phyloP scores from a whole-genome alignment of 2,888 invertebrate genomes.

The Microctonus brassicae region DNA sequence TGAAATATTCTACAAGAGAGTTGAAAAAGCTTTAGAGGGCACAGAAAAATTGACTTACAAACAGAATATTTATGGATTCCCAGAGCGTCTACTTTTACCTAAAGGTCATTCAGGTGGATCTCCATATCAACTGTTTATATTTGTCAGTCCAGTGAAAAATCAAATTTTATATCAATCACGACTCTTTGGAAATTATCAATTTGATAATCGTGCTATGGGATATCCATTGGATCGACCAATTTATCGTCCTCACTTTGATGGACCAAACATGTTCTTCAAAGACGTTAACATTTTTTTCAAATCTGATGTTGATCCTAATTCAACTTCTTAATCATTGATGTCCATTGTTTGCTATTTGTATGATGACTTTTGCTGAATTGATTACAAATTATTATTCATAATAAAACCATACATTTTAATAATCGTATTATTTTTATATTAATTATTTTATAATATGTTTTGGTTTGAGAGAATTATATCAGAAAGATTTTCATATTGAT shows the following conservation, averaged over 20 bases:
- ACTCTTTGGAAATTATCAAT: slow-evolving; percentile 62
- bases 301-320: slow-evolving; percentile 66
- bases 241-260: slow-evolving; percentile 73
- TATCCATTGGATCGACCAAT: slow-evolving; percentile 82
- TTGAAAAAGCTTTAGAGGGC: slow-evolving; percentile 66
- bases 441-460: too few species aligned
- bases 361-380: background rate
- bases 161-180: slow-evolving; percentile 70
- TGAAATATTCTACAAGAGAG: slow-evolving; percentile 56
- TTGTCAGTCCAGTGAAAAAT: slow-evolving; percentile 73
- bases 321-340: slow-evolving; percentile 37
- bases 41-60: slow-evolving; percentile 70
- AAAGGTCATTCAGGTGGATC: slow-evolving; percentile 79
- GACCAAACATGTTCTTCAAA: slow-evolving; percentile 78
- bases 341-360: background rate
- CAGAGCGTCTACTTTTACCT: slow-evolving; percentile 79
- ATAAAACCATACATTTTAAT: too few species aligned
- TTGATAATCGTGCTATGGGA: slow-evolving; percentile 78
- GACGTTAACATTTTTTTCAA: slow-evolving; percentile 78
- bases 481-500: too few species aligned
- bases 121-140: slow-evolving; percentile 76
- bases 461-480: too few species aligned
- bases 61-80: slow-evolving; percentile 76
- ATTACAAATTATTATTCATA: background rate
- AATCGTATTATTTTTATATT: too few species aligned